A percentile compares a stretch with the other conserved stretches of the same genome.
These are phyloP conservation scores for Trimorus sp. DNA, from an alignment of 2,888 invertebrate species.

Conservation along the genomic window DNA sequence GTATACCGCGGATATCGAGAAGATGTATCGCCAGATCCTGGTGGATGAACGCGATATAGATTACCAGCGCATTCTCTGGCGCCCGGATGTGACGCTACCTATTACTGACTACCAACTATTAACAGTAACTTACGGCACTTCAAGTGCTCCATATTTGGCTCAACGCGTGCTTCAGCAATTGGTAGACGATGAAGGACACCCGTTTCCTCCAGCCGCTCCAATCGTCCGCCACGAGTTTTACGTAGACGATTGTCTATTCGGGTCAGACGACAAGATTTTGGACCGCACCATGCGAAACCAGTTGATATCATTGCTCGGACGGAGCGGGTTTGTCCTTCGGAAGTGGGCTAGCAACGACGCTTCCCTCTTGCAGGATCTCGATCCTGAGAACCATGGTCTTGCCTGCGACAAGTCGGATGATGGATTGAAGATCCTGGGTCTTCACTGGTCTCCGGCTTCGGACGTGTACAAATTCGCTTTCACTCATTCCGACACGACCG, in stretches of 20 bases:
- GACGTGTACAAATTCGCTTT: background rate
- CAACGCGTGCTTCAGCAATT: background rate
- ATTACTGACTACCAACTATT: background rate
- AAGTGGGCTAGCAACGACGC: slow-evolving; percentile 5
- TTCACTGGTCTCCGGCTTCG: background rate
- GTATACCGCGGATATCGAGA: background rate
- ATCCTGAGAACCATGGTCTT: background rate
- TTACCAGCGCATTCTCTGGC: background rate
- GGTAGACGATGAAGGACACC: background rate
- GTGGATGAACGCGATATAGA: background rate
- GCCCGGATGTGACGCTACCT: background rate
- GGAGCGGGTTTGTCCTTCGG: background rate
- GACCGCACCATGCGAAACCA: background rate
- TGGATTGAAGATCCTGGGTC: background rate
- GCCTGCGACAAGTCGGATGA: background rate
- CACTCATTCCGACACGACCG: background rate
- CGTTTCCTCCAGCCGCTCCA: background rate
- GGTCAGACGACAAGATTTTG: background rate
- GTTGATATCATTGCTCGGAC: background rate
- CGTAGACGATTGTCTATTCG: background rate
- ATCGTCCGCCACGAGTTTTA: background rate
- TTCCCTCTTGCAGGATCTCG: background rate
- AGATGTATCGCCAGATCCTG: background rate
- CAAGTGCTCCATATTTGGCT: background rate
- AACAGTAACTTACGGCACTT: background rate